Base-by-base conservation (phyloP, 2,888 invertebrate genomes). In the Sipunculus nudus region DNA sequence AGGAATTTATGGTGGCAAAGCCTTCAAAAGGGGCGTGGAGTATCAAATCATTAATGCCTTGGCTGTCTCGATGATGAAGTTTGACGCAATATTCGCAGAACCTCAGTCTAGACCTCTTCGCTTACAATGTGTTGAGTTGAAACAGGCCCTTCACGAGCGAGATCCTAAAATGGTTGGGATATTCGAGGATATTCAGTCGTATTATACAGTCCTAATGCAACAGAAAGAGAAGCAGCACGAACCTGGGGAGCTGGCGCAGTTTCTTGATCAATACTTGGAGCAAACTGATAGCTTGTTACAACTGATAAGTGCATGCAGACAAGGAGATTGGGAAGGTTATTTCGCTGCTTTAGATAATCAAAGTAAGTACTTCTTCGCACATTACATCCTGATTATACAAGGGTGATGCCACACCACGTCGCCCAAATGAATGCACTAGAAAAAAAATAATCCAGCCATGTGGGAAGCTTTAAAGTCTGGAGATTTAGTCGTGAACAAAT, bases 1-100 rank as follows among this genome's bases (percentile, higher is more conserved):
- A 26, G 49, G 59, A 23, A 61, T 56, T 8, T 56, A 25, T 39
- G 50, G 50, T 38, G 56, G 56, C 32, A 61, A 61, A 23, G 59
- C 59, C 8, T 63, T 54, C 59, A 55, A 61, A 38, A n/a, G 54
- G 55, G 63, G 59, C 39, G 16, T 63, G 25, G 62, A 63, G 25
- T 61, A 56, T 21, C 32, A 59, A 26, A 25, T 41, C 23, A 53
- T 4, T 6, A 53, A 25, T 21, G 41, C 26, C 41, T 19, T 53
- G n/a, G 41, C 53, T 10, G 41, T 53, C 29, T n/a, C 26, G 53
- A 41, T 41, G 28, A n/a, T 53, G 41, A 10, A n/a, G 26, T 53
- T 40, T 6, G 53, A 41, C 3, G 53, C 25, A 1, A 41, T 53
- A 6, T 41, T 41, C 8, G n/a, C 23, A 6, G n/a, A n/a, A n/a